Evolutionary conservation across 2,888 invertebrate genomes (phyloP).

Genomic region (Drosophila fungiperda): DNA sequence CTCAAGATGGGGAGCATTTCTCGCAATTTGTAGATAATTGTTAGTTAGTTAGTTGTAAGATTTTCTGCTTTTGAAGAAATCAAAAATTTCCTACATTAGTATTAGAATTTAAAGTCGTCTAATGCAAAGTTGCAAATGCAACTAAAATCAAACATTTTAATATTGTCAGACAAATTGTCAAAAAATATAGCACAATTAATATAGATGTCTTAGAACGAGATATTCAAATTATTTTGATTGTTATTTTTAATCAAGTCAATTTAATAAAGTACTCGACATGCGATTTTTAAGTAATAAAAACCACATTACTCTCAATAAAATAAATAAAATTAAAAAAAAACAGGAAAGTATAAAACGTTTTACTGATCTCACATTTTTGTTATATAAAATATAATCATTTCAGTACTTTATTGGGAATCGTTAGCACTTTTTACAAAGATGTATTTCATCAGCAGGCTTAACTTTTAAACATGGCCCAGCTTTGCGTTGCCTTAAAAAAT

Average conservation of each 20-base stretch:
- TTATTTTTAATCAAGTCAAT: not conserved
- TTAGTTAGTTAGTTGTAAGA: slow-evolving; percentile 5
- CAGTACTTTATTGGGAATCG: too few relatives aligned
- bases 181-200: not conserved
- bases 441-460: not conserved
- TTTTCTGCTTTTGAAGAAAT: too few relatives aligned
- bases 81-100: too few relatives aligned
- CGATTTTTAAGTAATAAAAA: not conserved
- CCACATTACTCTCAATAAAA: not conserved
- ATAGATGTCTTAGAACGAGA: not conserved
- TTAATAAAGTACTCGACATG: not conserved
- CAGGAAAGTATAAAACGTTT: not conserved
- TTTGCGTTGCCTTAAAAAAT: not conserved
- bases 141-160: slow-evolving; percentile 36
- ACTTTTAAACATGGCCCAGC: not conserved
- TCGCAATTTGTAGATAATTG: slow-evolving; percentile 5
- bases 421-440: not conserved
- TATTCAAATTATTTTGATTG: not conserved
- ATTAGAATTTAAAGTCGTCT: too few relatives aligned
- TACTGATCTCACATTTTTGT: not conserved
- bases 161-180: slow-evolving; percentile 20
- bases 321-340: not conserved
- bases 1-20: not conserved
- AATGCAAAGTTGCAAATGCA: slow-evolving; percentile 28
- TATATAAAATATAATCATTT: too few relatives aligned